phyloP scores from a whole-genome alignment of 2,888 invertebrate species.

The Thelaira solivaga region DNA sequence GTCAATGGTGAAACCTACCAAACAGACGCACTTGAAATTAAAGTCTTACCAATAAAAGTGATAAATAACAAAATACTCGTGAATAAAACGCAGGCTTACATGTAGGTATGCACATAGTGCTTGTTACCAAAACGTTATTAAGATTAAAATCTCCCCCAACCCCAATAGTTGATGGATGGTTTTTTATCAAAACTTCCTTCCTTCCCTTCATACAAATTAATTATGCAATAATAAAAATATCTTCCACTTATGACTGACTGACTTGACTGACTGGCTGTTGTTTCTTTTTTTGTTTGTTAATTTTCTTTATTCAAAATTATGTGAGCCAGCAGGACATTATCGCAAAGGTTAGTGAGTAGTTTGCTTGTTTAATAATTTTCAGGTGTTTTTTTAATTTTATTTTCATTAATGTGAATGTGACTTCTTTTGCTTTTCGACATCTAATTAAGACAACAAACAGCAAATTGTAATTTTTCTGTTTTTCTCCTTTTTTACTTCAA shows the following conservation, averaged over 20 bases:
- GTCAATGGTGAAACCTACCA: constrained; percentile 53
- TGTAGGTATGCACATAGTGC: not conserved
- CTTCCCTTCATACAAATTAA: constrained; percentile 4
- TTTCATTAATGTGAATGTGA: not conserved
- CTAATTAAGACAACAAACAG: constrained; percentile 52
- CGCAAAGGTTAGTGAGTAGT: constrained; percentile 1
- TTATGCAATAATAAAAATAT: constrained; percentile 14
- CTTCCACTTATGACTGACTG: constrained; percentile 33
- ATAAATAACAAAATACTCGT: not conserved
- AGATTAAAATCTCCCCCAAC: constrained; percentile 65
- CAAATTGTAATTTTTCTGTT: no score
- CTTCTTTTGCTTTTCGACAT: constrained; percentile 16
- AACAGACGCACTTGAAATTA: no score
- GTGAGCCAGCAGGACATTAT: constrained; percentile 44
- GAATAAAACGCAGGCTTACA: not conserved
- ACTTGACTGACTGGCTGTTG: no score
- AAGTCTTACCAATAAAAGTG: not conserved
- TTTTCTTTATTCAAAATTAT: not conserved
- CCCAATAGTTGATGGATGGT: constrained; percentile 71
- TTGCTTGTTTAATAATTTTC: constrained; percentile 35
- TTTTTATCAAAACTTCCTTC: constrained; percentile 11
- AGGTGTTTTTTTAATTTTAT: constrained; percentile 59
- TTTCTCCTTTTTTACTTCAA: not conserved
- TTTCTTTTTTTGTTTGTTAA: not conserved
- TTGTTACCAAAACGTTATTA: constrained; percentile 6